Evolutionary conservation across 2,888 invertebrate genomes (phyloP).

Genomic region (Lobophora halterata): DNA sequence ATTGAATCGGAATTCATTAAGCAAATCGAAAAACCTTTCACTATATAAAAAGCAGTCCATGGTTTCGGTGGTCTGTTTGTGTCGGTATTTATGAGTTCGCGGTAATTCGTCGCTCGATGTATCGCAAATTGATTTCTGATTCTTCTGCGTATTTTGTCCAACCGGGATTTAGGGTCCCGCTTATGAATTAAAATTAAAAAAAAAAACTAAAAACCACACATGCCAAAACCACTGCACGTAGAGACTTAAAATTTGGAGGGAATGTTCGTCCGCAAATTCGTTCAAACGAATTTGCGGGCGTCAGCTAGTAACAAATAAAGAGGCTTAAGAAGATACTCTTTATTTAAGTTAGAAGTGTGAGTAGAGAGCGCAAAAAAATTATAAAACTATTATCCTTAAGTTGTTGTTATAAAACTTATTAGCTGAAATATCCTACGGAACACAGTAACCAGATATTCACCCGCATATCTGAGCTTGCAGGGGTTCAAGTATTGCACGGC

Average conservation of each 20-base stretch:
- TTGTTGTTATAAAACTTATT: neutral
- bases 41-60: constrained; percentile 24
- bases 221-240: too few relatives aligned
- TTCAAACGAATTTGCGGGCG: too few relatives aligned
- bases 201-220: too few relatives aligned
- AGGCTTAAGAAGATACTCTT: too few relatives aligned
- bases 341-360: too few relatives aligned
- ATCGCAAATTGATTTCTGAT: constrained; percentile 40
- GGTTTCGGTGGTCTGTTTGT: constrained; percentile 32
- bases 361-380: too few relatives aligned
- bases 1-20: constrained; percentile 13
- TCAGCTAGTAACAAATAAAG: too few relatives aligned
- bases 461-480: constrained; percentile 6
- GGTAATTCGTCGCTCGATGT: constrained; percentile 30
- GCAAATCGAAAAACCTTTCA: constrained; percentile 20
- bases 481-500: constrained; percentile 14
- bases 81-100: constrained; percentile 40
- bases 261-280: too few relatives aligned
- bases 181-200: too few relatives aligned
- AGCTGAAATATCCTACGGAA: constrained; percentile 3
- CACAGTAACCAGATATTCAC: neutral
- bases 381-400: neutral
- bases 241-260: too few relatives aligned
- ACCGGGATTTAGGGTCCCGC: constrained; percentile 25
- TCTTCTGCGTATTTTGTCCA: constrained; percentile 37